Evolutionary conservation across 2,797 vertebrate species (phyloP).

Genomic region (Cuculus canorus): DNA sequence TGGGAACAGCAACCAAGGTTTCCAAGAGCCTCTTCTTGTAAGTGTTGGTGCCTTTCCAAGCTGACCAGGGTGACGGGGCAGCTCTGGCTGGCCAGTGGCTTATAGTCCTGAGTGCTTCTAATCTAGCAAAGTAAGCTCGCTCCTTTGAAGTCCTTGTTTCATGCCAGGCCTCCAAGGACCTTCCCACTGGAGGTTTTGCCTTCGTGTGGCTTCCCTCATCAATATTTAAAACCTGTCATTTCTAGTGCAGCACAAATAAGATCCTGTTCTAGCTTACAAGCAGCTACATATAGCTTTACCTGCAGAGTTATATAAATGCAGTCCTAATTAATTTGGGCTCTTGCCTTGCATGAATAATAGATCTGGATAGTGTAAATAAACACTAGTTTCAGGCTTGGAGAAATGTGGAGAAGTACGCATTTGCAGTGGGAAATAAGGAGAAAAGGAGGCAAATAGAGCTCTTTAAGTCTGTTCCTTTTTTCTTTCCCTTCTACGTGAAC

Average conservation of each 20-base stretch:
- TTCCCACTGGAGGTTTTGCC: slow-evolving; percentile 32
- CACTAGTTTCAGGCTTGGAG: not conserved
- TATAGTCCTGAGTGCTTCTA: not conserved
- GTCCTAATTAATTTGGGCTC: slow-evolving; percentile 32
- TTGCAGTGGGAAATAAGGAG: not conserved
- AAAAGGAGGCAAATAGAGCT: not conserved
- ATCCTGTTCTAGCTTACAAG: not conserved
- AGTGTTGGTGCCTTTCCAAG: not conserved
- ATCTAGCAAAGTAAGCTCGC: not conserved
- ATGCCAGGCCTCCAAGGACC: not conserved
- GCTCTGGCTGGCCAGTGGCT: not conserved
- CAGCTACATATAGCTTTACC: not conserved
- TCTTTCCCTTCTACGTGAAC: not conserved
- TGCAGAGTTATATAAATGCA: slow-evolving; percentile 54
- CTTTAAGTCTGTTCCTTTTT: not conserved
- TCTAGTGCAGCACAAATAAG: not conserved
- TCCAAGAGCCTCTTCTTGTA: not conserved
- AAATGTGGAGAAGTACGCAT: not conserved
- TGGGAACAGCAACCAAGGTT: slow-evolving; percentile 2
- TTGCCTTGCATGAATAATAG: slow-evolving; percentile 40
- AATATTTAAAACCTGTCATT: slow-evolving; percentile 55
- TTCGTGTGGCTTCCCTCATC: slow-evolving; percentile 13
- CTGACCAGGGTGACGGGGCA: fast-evolving
- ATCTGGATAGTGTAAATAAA: slow-evolving; percentile 42
- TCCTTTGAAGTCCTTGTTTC: slow-evolving; percentile 47